phyloP scores from a whole-genome alignment of 2,797 vertebrate genomes.

The Sebastes cheni region DNA sequence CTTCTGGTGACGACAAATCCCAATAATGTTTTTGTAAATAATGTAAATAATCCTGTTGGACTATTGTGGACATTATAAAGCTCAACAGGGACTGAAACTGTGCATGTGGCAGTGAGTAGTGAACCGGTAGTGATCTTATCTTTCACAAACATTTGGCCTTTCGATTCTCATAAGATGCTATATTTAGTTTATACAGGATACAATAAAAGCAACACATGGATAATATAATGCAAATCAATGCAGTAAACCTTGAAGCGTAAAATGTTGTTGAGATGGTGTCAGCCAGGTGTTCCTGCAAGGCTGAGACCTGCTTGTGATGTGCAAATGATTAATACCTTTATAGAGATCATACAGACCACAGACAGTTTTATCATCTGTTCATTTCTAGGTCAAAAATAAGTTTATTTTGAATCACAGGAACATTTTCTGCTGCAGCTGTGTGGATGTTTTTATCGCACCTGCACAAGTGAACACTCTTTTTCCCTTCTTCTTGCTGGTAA shows the following conservation, averaged over 20 bases:
- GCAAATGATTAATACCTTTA: background rate
- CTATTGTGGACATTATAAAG: background rate
- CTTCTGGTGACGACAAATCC: background rate
- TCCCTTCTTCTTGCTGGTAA: background rate
- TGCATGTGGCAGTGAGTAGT: background rate
- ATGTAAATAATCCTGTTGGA: background rate
- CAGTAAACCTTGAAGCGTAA: background rate
- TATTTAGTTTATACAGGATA: background rate
- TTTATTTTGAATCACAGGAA: background rate
- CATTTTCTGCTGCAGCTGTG: background rate
- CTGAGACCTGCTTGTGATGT: background rate
- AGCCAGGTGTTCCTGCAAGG: background rate
- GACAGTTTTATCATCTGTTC: background rate
- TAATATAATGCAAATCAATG: background rate
- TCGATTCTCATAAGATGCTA: background rate
- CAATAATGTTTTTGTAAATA: background rate
- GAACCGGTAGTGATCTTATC: background rate
- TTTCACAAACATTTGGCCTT: background rate
- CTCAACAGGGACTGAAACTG: background rate
- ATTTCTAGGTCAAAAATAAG: background rate
- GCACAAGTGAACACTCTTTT: background rate
- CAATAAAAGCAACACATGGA: background rate
- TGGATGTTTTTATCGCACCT: background rate
- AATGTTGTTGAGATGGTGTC: background rate
- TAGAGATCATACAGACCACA: background rate